A percentile compares a stretch with the other conserved stretches of the same genome.
Evolutionary conservation across 2,888 invertebrate species (phyloP).

Genomic region (Cenopis cana): DNA sequence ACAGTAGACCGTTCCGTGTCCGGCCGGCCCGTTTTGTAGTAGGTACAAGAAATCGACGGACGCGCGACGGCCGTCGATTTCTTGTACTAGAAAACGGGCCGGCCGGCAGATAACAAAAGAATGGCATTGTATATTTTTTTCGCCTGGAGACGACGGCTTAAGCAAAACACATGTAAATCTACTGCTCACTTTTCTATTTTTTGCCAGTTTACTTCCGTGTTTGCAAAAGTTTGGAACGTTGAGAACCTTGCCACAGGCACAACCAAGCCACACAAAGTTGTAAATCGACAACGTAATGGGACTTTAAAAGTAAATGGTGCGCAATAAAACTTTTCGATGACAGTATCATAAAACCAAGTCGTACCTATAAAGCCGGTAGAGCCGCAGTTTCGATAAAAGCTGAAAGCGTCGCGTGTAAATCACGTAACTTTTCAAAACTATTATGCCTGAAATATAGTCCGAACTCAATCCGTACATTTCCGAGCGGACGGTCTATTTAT

Average conservation of each 20-base stretch:
- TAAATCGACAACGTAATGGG: constrained; percentile 65
- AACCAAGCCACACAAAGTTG: constrained; percentile 55
- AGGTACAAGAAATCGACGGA: no score
- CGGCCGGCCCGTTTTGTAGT: no score
- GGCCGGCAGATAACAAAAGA: no score
- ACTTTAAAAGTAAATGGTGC: constrained; percentile 67
- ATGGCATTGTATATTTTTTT: no score
- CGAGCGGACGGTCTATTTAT: constrained; percentile 85
- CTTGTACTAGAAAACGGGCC: no score
- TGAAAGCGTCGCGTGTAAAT: constrained; percentile 82
- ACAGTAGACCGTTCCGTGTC: no score
- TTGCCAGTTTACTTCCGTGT: constrained; percentile 1
- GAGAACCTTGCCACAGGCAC: constrained; percentile 17
- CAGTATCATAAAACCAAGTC: constrained; percentile 73
- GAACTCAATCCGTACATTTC: constrained; percentile 85
- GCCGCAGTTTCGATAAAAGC: constrained; percentile 71
- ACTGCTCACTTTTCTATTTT: not conserved
- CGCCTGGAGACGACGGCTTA: no score
- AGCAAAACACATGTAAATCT: not conserved
- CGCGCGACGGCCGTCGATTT: no score
- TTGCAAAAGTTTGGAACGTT: constrained; percentile 19
- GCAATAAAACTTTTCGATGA: constrained; percentile 74
- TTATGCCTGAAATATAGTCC: constrained; percentile 84
- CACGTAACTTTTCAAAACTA: constrained; percentile 84
- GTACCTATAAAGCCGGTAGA: constrained; percentile 65